phyloP scores from a whole-genome alignment of 2,113 vertebrate genomes.

The Clupea harengus region DNA sequence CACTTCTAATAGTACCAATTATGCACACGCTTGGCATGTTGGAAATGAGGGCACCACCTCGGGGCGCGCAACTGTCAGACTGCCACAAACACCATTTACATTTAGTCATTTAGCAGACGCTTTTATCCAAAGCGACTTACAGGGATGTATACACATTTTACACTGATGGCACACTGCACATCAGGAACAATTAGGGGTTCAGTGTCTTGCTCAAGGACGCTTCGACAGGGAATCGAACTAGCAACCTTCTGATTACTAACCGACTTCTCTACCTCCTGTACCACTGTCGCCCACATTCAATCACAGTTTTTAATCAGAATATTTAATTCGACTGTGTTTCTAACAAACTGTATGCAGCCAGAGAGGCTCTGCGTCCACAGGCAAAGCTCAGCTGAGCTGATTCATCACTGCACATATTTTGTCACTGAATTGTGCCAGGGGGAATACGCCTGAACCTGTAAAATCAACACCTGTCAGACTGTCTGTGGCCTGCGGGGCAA shows the following conservation, averaged over 20 bases:
- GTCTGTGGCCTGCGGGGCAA: constrained; percentile 43
- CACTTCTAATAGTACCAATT: neutral
- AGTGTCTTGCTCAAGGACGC: too few species aligned
- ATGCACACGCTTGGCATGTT: neutral
- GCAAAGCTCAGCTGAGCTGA: constrained; percentile 35
- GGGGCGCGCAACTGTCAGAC: neutral
- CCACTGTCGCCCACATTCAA: too few species aligned
- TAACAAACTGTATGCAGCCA: too few species aligned
- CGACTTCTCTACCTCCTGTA: too few species aligned
- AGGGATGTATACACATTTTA: too few species aligned
- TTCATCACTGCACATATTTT: constrained; percentile 31
- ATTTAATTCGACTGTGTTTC: neutral
- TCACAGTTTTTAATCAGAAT: neutral
- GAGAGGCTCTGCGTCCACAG: neutral
- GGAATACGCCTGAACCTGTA: constrained; percentile 22
- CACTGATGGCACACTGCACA: too few species aligned
- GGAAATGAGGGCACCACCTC: neutral
- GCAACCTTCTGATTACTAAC: too few species aligned
- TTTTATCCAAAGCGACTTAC: too few species aligned
- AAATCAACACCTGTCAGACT: constrained; percentile 30
- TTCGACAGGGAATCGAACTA: too few species aligned
- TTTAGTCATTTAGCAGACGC: too few species aligned
- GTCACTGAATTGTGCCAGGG: constrained; percentile 23
- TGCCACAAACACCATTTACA: neutral
- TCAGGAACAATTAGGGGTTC: too few species aligned